Conservation (phyloP, 2,797 vertebrate species). For the Aulostomus chinensis region DNA sequence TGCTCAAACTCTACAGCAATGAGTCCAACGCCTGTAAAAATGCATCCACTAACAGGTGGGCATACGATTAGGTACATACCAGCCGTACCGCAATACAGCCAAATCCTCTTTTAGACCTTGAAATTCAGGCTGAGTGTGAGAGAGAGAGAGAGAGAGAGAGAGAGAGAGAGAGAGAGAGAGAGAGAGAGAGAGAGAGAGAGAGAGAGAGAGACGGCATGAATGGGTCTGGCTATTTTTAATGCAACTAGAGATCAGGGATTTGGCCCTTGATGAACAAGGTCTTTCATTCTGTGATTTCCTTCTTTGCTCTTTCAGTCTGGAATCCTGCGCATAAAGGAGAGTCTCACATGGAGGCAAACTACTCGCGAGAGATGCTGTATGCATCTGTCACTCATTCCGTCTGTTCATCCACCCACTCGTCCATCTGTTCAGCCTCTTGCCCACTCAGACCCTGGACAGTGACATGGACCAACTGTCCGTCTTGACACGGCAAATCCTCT, state of each 20-base stretch:
- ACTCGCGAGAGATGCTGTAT: neutral
- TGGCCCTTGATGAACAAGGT: slow-evolving; percentile 46
- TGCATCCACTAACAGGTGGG: neutral
- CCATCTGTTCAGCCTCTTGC: slow-evolving; percentile 3
- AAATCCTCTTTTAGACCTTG: slow-evolving; percentile 58
- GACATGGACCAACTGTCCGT: neutral
- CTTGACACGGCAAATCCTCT: no score
- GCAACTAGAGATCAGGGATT: slow-evolving; percentile 45
- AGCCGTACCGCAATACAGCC: slow-evolving; percentile 19
- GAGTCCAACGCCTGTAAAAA: no score
- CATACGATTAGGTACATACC: slow-evolving; percentile 11
- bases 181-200: no score
- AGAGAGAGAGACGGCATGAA: no score
- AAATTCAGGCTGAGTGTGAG: slow-evolving; percentile 30
- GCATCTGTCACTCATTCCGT: slow-evolving; percentile 1
- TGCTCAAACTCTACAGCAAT: no score
- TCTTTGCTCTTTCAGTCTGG: slow-evolving; percentile 8
- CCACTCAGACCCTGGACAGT: neutral
- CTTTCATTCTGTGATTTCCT: slow-evolving; percentile 46
- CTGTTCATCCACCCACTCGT: neutral
- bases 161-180: no score
- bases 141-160: no score
- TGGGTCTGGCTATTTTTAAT: slow-evolving; percentile 36
- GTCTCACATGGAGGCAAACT: no score
- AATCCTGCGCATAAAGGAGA: no score